phyloP scores from a whole-genome alignment of 2,888 invertebrate genomes.

The Tipula vernalis region DNA sequence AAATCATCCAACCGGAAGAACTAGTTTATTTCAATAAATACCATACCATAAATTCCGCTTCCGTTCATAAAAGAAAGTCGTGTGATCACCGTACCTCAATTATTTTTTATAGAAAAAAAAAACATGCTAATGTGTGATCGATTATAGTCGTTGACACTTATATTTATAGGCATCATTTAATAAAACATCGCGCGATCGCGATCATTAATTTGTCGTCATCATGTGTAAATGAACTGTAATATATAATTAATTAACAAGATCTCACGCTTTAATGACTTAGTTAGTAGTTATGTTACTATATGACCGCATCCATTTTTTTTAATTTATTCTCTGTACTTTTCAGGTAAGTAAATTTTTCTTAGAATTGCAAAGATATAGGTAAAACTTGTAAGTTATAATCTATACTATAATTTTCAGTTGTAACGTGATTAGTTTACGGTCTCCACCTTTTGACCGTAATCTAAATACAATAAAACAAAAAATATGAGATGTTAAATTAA shows the following conservation, averaged over 20 bases:
- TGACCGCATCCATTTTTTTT: neutral
- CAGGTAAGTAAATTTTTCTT: neutral
- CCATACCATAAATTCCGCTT: no score
- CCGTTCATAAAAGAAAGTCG: no score
- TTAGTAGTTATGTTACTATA: no score
- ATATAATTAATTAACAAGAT: no score
- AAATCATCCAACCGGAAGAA: no score
- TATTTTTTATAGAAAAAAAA: no score
- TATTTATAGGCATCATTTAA: neutral
- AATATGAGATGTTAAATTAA: no score
- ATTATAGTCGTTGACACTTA: neutral
- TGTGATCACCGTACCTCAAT: no score
- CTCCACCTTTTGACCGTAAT: neutral
- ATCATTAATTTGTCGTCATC: neutral
- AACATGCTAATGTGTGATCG: neutral
- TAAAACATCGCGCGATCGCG: neutral
- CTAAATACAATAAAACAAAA: neutral
- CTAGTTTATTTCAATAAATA: no score
- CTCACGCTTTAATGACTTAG: no score
- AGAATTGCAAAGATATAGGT: neutral
- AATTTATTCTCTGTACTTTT: neutral
- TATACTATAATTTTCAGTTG: neutral
- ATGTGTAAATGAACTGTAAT: neutral
- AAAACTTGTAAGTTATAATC: neutral
- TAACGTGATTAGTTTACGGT: neutral